Evolutionary conservation across 2,797 vertebrate species (phyloP), one percentile per base, ranked within the genome.

Genomic region (Urophycis tenuis): DNA sequence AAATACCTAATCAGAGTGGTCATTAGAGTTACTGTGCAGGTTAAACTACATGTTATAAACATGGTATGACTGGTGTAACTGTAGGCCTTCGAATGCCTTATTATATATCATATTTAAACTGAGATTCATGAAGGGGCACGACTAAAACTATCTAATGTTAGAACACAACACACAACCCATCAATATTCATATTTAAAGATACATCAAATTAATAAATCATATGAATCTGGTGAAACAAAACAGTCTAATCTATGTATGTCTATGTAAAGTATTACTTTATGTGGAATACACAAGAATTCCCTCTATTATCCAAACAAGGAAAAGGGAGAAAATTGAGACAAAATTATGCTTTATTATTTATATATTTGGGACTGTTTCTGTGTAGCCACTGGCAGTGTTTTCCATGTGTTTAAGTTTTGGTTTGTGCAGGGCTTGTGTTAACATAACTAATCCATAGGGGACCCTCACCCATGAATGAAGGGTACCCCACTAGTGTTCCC

Each of bases 391-490:
- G n/a, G 53, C 60, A 29, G 25, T 67, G 60, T 67, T 67, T 67
- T 67, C 60, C n/a, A 64, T 10, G 53, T 64, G n/a, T 29, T 64
- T 9, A 29, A 25, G 0, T 64, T 64, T 7, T 25, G 29, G 53
- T 11, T 8, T 25, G n/a, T 1, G n/a, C n/a, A n/a, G n/a, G 10
- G n/a, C 60, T 71, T 71, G 32, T 19, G 31, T 70, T 70, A 70
- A 32, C 25, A 69, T 11, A 25, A 34, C n/a, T 30, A n/a, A 35
- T 53, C 74, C 32, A 39, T 53, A 64, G 11, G 71, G 72, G 78
- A 80, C 35, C 35, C 15, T 35, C n/a, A 41, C 8, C 75, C 31
- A 72, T 67, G 49, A 67, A 75, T 72, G 25, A 34, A 14, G 25
- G 41, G 71, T 30, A 29, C 11, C n/a, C 36, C 17, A 71, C 15